Evolutionary conservation across 2,888 invertebrate genomes (phyloP).

Genomic region (Lacanobia oleracea): DNA sequence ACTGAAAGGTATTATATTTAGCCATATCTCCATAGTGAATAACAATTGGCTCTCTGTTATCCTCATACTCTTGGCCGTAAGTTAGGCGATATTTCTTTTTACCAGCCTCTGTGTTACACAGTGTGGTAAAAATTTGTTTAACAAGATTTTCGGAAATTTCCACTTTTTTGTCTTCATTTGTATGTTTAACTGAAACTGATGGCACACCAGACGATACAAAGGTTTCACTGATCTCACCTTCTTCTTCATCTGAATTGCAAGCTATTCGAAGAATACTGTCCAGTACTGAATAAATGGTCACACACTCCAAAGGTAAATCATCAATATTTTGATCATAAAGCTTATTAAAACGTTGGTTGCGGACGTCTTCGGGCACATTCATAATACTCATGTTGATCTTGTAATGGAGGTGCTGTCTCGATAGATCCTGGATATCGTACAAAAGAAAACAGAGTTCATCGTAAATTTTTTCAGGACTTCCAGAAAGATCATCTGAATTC

Average conservation of each 20-base stretch:
- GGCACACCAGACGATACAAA: constrained; percentile 71
- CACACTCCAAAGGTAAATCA: constrained; percentile 81
- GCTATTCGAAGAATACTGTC: constrained; percentile 80
- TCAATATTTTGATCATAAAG: constrained; percentile 73
- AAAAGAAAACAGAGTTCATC: constrained; percentile 87
- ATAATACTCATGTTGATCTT: constrained; percentile 85
- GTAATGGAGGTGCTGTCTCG: constrained; percentile 86
- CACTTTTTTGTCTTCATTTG: constrained; percentile 68
- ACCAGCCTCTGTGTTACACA: constrained; percentile 76
- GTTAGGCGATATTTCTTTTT: constrained; percentile 81
- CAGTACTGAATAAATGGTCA: constrained; percentile 80
- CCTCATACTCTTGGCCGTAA: constrained; percentile 84
- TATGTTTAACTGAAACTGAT: constrained; percentile 62
- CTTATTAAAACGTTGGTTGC: constrained; percentile 63
- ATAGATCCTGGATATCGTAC: constrained; percentile 89
- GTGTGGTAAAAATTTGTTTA: constrained; percentile 77
- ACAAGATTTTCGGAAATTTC: constrained; percentile 77
- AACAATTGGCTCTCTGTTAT: constrained; percentile 79
- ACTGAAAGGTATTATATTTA: constrained; percentile 82
- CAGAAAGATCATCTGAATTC: constrained; percentile 75
- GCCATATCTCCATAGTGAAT: constrained; percentile 82
- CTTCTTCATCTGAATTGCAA: constrained; percentile 66
- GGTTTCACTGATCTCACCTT: constrained; percentile 67
- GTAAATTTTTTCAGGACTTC: constrained; percentile 84
- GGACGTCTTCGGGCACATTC: constrained; percentile 72